Base-by-base conservation (phyloP, 1,140 invertebrate genomes). In the Vanessa tameamea region DNA sequence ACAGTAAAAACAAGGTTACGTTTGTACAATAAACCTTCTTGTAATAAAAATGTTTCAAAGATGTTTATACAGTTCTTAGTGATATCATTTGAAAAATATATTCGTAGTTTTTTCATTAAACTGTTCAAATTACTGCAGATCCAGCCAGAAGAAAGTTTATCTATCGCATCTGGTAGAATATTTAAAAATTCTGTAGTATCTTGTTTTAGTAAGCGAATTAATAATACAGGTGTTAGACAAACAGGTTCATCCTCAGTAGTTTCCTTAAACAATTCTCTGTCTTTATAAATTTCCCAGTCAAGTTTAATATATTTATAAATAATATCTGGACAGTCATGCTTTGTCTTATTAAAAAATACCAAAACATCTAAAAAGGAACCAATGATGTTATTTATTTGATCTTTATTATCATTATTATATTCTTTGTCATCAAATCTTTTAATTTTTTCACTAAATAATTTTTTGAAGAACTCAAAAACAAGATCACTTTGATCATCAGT, bases 81-180 rank as follows among this genome's bases (percentile, higher is more conserved):
- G 13, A 88, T 66, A 74, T 91, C 87, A 26, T 86, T 71, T n/a
- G 74, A 74, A 72, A 86, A 91, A 64, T 89, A 91, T 57, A 86
- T 76, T 82, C 75, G 83, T 13, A 91, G 59, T 77, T 86, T 88
- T 68, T 70, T 79, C 48, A 88, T 70, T 13, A 87, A 68, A 66
- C 13, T 64, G 64, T 61, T 82, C 69, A 61, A 78, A 51, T 65
- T 68, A 64, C 76, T 63, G 77, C 8, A 51, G 12, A 23, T 15
- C 26, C 20, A 66, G 50, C 23, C 15, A 50, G 57, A 37, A n/a
- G 7, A n/a, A 43, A 23, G 53, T 55, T 48, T 64, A 71, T 73
- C 2, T 69, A 76, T 72, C 20, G 69, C 15, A 53, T 75, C 68
- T 37, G 77, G 61, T 26, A 87, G 51, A 53, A 78, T 78, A 6